phyloP scores from a whole-genome alignment of 1,140 invertebrate genomes.

The Geopemphigus sp. region DNA sequence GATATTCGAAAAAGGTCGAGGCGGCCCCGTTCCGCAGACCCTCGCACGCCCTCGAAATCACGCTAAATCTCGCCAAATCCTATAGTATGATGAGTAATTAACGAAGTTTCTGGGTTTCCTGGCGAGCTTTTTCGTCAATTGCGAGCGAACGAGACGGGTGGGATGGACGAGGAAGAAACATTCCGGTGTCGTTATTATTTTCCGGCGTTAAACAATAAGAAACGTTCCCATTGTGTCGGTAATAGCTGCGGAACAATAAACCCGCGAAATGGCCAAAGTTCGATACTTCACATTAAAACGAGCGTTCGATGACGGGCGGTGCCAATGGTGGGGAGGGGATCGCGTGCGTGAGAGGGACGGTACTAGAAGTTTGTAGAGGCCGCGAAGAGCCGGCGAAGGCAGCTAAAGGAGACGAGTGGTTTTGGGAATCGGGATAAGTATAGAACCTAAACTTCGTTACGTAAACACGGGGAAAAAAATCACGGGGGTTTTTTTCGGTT shows the following conservation, averaged over 20 bases:
- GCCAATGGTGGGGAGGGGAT: too few species aligned
- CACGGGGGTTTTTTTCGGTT: neutral
- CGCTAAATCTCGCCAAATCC: neutral
- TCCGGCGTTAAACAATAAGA: conserved; percentile 44
- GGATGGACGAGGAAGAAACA: too few species aligned
- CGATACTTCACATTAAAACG: conserved; percentile 39
- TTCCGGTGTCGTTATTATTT: conserved; percentile 31
- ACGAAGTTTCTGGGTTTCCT: conserved; percentile 34
- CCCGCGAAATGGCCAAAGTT: conserved; percentile 41
- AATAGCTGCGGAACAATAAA: conserved; percentile 42
- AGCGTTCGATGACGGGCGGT: neutral
- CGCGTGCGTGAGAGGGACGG: too few species aligned
- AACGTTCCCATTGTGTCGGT: conserved; percentile 36
- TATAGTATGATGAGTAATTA: conserved; percentile 37
- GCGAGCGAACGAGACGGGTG: neutral
- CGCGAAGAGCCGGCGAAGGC: too few species aligned
- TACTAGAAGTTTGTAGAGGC: neutral
- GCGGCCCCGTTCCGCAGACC: neutral
- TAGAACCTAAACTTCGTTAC: neutral
- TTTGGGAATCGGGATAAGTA: conserved; percentile 14
- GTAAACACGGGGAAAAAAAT: conserved; percentile 39
- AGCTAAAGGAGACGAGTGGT: too few species aligned
- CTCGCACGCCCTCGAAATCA: too few species aligned
- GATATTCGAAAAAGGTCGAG: neutral
- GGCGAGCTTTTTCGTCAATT: conserved; percentile 27